Evolutionary conservation across 2,113 vertebrate genomes (phyloP), one percentile per base, ranked within the genome.

Genomic region (Trogon surrucura): DNA sequence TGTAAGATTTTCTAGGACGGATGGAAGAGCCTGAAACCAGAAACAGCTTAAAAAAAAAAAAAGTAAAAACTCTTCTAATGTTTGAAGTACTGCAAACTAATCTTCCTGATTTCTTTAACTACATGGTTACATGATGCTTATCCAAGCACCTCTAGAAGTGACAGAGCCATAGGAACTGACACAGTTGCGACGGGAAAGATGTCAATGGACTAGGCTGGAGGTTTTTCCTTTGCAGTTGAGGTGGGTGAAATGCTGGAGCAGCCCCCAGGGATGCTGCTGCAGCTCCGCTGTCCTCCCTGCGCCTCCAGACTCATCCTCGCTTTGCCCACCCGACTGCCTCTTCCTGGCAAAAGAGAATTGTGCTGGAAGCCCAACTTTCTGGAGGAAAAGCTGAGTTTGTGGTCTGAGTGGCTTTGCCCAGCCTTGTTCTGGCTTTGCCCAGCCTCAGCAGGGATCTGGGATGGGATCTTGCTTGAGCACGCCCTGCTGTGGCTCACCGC

Each of bases 301-400:
- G 4, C 6, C 2, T 19, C 75, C 26, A 5, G 12, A 20, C 4
- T 45, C 21, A n/a, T 14, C 64, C 67, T 48, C 8, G 1, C 27
- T 16, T 48, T 22, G 2, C 41, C 54, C 26, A 16, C 36, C 34
- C 0, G 2, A 3, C 1, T 1, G 61, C 34, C 48, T 53, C 23
- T 47, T 78, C 32, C 69, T 38, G 44, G 47, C 4, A 17, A 36
- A 6, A 45, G 12, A 18, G 22, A 66, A 17, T 9, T 0, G 0
- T 13, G 22, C 50, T 48, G 77, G 53, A 16, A 77, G 17, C 32
- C 57, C 20, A 54, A 44, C 8, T 1, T 67, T 21, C 21, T 32
- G 23, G 10, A 6, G 41, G 9, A 23, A 74, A 26, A 17, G 6
- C 51, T 18, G 47, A 4, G 32, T 20, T 26, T 79, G n/a, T 32